Evolutionary conservation across 2,888 invertebrate genomes (phyloP), one percentile per base, ranked within the genome.

Genomic region (Xestoiulus laeticollis): DNA sequence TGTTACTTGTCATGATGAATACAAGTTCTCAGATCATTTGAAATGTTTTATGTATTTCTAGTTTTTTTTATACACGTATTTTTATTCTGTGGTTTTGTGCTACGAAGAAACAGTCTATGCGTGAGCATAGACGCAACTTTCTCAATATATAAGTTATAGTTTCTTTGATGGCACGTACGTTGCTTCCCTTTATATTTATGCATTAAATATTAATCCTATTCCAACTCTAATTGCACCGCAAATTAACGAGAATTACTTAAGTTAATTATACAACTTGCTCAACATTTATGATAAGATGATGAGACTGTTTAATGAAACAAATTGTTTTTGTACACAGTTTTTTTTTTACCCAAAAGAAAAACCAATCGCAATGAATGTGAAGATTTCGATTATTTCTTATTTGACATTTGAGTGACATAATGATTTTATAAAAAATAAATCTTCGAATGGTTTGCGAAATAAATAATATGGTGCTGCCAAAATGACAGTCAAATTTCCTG

Each of bases 171-270:
- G 48, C 14, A 48, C 48, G 43, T 48, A 48, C 14, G 38, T 38
- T 1, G 22, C 59, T 59, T 59, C 59, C 22, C n/a, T 59, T 59
- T 59, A 59, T n/a, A 22, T 59, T 8, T 10, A 19, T 22, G 22
- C 22, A 59, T 59, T 59, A 59, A 59, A 59, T 59, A 59, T 59
- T 59, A n/a, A 59, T 59, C 59, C 8, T 59, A 59, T 59, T 59
- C 22, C n/a, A 59, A n/a, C 59, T 59, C 59, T 22, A 59, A 59
- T 22, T 22, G n/a, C 59, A 6, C 22, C 12, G 1, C 26, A 26
- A 26, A 68, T 68, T 26, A 26, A 68, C 68, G 26, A 26, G 26
- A 68, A 68, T 26, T 22, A 68, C 3, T 26, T 59, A 22, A 59
- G 26, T 68, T 68, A 14, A 12, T 68, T 68, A 68, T 26, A 26